Evolutionary conservation across 2,797 vertebrate species (phyloP), one percentile per base, ranked within the genome.

Genomic region (Neosalanx taihuensis): DNA sequence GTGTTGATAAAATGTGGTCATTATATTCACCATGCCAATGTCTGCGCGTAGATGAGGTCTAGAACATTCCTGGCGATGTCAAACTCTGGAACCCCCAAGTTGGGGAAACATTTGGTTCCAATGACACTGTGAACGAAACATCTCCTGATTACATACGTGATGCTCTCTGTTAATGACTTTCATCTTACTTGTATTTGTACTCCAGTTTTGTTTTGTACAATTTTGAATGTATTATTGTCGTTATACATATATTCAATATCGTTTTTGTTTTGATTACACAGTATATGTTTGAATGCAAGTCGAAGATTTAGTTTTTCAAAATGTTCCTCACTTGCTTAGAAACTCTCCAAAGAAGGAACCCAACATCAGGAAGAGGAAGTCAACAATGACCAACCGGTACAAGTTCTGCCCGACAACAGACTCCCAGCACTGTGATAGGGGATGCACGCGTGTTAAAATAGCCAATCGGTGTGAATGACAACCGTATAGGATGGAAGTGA

Each of bases 271-370:
- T 41, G 2, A 41, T 41, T 7, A 41, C 6, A 46, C 41, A 46
- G 41, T 46, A 46, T 9, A 35, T 41, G 37, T 41, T 41, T 41
- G 41, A 46, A 46, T 13, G 10, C 12, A 3, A 46, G 10, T 41
- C 12, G 37, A 41, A 41, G 37, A 41, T 41, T 41, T n/a, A n/a
- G n/a, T n/a, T 46, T 1, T 46, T 46, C 1, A 1, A 46, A 46
- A 46, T 13, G 12, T 46, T 46, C 41, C 86, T 90, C 81, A 98
- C 98, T 95, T 96, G 80, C 88, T 91, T n/a, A 98, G 88, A 86
- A 98, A 97, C 87, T 99, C 97, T 70, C 95, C 96, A 78, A 97
- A 96, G 81, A 99, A 91, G 29, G 94, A 96, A 76, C 95, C 95
- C 20, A 95, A 72, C 84, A 97, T 87, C 41, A 94, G 93, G 84